A percentile compares a stretch with the other conserved stretches of the same genome.
Conservation (phyloP, 2,888 invertebrate genomes). For the Clanis bilineata region DNA sequence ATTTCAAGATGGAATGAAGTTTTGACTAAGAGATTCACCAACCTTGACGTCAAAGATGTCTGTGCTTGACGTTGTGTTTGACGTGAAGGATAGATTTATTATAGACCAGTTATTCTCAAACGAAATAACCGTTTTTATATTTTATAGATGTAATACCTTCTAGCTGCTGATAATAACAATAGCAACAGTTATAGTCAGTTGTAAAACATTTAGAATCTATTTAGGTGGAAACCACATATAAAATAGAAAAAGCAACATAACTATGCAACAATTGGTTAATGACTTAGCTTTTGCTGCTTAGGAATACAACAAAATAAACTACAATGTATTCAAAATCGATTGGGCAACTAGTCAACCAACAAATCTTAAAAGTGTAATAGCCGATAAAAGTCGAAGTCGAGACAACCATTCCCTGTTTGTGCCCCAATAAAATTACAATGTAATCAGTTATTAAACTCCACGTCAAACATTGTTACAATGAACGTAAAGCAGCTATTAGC, state of each 20-base stretch:
- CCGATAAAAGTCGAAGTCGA: slow-evolving; percentile 5
- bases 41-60: too few species aligned
- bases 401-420: slow-evolving; percentile 13
- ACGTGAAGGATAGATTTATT: too few species aligned
- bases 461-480: slow-evolving; percentile 16
- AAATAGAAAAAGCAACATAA: neutral
- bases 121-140: too few species aligned
- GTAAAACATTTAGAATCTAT: neutral
- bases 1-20: too few species aligned
- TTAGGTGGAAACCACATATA: neutral
- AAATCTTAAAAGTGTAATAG: slow-evolving; percentile 4
- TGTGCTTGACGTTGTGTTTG: too few species aligned
- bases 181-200: too few species aligned
- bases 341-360: neutral
- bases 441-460: slow-evolving; percentile 16
- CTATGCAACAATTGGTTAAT: neutral
- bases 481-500: slow-evolving; percentile 21
- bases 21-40: too few species aligned
- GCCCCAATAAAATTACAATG: slow-evolving; percentile 6
- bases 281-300: neutral
- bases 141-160: too few species aligned
- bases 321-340: slow-evolving; percentile 3
- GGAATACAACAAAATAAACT: neutral
- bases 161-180: too few species aligned
- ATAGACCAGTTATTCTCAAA: too few species aligned